Conservation (phyloP, 35 echinoderm and acorn worm species). For the Lytechinus pictus region DNA sequence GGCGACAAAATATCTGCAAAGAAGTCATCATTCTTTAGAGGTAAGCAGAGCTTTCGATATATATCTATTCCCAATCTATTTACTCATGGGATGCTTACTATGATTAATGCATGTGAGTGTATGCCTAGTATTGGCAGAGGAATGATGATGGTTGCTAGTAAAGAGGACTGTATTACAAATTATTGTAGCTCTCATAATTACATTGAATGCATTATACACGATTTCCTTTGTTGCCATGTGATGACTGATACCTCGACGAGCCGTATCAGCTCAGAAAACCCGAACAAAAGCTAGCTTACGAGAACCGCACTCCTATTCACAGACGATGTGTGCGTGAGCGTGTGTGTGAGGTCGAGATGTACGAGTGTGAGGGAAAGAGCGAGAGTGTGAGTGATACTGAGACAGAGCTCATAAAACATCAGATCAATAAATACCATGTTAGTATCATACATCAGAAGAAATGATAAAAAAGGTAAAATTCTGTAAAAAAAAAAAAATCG, state of each 20-base stretch:
- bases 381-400: neutral
- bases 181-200: neutral
- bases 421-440: neutral
- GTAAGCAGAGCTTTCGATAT: conserved; percentile 15
- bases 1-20: neutral
- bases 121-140: neutral
- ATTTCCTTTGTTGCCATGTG: neutral
- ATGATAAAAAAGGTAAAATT: neutral
- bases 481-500: neutral
- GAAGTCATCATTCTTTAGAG: conserved; percentile 4
- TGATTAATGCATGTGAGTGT: neutral
- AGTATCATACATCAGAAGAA: neutral
- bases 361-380: neutral
- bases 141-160: neutral
- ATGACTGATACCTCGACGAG: neutral
- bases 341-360: neutral
- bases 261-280: neutral
- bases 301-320: neutral
- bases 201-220: neutral
- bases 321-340: neutral
- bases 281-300: neutral
- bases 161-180: neutral
- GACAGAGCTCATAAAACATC: neutral
- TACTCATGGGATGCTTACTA: neutral
- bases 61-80: neutral